Evolutionary conservation across 2,888 invertebrate species (phyloP), one percentile per base, ranked within the genome.

Genomic region (Notodonta ziczac): DNA sequence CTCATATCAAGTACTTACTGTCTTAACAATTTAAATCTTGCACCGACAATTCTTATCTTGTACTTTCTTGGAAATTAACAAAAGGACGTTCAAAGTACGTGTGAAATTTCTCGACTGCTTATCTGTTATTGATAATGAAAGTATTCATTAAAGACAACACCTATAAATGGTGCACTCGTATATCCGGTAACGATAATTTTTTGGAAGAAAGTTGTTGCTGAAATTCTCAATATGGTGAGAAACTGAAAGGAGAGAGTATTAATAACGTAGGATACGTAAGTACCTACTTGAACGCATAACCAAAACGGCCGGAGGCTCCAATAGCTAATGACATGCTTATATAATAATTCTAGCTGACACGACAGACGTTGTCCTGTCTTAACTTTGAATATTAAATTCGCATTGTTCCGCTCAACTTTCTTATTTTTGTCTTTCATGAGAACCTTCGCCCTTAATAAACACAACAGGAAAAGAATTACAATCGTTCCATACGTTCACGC

Each of bases 71-170:
- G 77, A 72, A 73, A 62, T 67, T 54, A 67, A 73, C 73, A 69
- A 70, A 66, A 66, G 69, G 64, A 58, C 67, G 55, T 60, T 60
- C 68, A 74, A 64, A 42, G 56, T 54, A 58, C 70, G 80, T 82
- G 83, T 77, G 80, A 84, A 79, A 73, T 81, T 83, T 78, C 71
- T 77, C 81, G 63, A 57, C 67, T 60, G 54, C 63, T 79, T 80
- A 82, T 82, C 79, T 65, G 57, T 57, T 4, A 10, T 48, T 60
- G 70, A 68, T 66, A 70, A 70, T 65, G 56, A 44, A 39, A 59
- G 57, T 60, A 62, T 55, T 46, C 42, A 63, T 69, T 66, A 44
- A 61, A 56, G 59, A 63, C 60, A 56, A 61, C 64, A 57, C 59
- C 58, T 61, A 57, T 57, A 56, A 64, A 70, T 58, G 16, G 32